phyloP scores from a whole-genome alignment of 2,797 vertebrate species.

The Eidolon dupreanum region DNA sequence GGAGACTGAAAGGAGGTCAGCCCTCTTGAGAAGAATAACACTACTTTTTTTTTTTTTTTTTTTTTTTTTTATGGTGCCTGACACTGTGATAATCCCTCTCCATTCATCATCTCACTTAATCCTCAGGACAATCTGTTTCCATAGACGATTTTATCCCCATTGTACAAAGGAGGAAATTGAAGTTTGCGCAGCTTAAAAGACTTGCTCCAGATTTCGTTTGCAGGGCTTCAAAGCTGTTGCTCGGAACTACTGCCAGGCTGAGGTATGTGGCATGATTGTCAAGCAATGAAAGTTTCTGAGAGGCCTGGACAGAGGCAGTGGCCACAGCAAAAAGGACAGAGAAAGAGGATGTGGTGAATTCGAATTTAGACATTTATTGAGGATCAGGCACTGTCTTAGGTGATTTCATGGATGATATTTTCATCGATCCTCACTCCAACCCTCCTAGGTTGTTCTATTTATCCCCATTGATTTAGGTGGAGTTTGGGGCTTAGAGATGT shows the following conservation, averaged over 20 bases:
- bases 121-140: not conserved
- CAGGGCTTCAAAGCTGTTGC: not conserved
- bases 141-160: not conserved
- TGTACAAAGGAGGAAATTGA: constrained; percentile 55
- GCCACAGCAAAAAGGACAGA: not conserved
- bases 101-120: constrained; percentile 35
- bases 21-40: constrained; percentile 19
- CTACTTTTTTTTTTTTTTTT: not conserved
- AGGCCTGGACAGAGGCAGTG: not conserved
- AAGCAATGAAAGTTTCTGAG: not conserved
- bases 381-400: not conserved
- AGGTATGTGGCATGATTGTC: not conserved
- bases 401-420: constrained; percentile 17
- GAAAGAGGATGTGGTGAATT: not conserved
- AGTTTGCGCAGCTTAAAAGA: constrained; percentile 32
- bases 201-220: not conserved
- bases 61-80: not conserved
- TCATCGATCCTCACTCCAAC: not conserved
- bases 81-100: not conserved
- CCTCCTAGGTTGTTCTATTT: not conserved
- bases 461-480: not conserved
- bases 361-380: not conserved
- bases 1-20: not conserved
- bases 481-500: not conserved
- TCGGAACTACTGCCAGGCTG: not conserved